Conservation (phyloP, 2,888 invertebrate species). For the Halictus quadricinctus region DNA sequence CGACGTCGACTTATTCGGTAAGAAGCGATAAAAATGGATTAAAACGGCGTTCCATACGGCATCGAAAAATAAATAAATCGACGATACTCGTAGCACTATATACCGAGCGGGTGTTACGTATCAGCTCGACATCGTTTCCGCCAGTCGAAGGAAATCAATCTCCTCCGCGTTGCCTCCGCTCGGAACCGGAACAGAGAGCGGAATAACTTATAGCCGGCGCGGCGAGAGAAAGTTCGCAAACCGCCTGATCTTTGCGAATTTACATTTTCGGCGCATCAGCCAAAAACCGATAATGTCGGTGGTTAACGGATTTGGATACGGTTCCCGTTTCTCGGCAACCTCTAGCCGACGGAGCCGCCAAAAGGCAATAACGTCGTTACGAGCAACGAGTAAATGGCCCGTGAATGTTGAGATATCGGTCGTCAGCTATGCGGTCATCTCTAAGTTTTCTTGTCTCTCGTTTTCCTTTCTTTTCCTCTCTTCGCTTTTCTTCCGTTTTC, state of each 20-base stretch:
- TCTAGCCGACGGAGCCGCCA: conserved; percentile 17
- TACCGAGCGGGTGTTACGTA: not conserved
- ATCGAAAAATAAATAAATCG: not conserved
- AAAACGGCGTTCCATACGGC: not conserved
- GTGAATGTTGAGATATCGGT: conserved; percentile 64
- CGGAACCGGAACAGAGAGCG: not conserved
- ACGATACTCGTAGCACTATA: not conserved
- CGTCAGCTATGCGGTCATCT: conserved; percentile 1
- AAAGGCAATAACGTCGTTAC: conserved; percentile 68
- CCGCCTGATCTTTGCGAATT: conserved; percentile 44
- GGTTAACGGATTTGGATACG: conserved; percentile 63
- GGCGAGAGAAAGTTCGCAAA: not conserved
- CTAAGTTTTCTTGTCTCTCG: not conserved
- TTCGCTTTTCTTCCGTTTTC: not conserved
- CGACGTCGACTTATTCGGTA: not conserved
- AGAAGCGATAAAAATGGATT: not conserved
- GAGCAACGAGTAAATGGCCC: conserved; percentile 59
- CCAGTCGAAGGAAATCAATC: not conserved
- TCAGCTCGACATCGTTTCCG: conserved; percentile 11
- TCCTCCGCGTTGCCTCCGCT: not conserved
- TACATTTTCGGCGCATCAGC: conserved; percentile 46
- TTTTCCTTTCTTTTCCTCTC: not conserved
- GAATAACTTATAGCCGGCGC: not conserved
- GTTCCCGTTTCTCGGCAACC: conserved; percentile 13
- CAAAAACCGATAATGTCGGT: conserved; percentile 62